Conservation (phyloP, 2,113 vertebrate species). For the Felis chaus region DNA sequence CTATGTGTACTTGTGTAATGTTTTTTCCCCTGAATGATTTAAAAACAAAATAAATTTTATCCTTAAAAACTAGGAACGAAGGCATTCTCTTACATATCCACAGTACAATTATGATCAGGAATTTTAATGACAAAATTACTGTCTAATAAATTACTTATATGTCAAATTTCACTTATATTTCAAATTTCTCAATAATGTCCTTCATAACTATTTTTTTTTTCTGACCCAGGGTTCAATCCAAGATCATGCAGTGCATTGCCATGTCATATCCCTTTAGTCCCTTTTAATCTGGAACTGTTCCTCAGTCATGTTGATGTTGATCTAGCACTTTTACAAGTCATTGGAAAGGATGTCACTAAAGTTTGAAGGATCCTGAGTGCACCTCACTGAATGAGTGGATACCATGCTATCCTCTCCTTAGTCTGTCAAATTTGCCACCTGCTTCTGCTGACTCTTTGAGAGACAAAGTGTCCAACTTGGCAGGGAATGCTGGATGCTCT, state of each 20-base stretch:
- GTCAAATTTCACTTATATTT: neutral
- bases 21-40: neutral
- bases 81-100: neutral
- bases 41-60: neutral
- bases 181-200: neutral
- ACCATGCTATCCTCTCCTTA: neutral
- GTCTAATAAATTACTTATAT: neutral
- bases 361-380: neutral
- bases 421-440: neutral
- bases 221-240: neutral
- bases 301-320: neutral
- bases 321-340: neutral
- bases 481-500: neutral
- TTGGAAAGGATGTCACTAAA: neutral
- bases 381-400: neutral
- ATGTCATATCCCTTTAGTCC: neutral
- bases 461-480: neutral
- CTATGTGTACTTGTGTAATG: neutral
- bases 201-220: neutral
- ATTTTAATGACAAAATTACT: neutral
- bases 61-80: neutral
- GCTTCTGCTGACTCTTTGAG: conserved; percentile 12
- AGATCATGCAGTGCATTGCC: neutral
- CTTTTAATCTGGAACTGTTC: neutral
- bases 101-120: neutral